A percentile compares a stretch with the other conserved stretches of the same genome.
Evolutionary conservation across 2,797 vertebrate genomes (phyloP).

Genomic region (Lepilemur ruficaudatus): DNA sequence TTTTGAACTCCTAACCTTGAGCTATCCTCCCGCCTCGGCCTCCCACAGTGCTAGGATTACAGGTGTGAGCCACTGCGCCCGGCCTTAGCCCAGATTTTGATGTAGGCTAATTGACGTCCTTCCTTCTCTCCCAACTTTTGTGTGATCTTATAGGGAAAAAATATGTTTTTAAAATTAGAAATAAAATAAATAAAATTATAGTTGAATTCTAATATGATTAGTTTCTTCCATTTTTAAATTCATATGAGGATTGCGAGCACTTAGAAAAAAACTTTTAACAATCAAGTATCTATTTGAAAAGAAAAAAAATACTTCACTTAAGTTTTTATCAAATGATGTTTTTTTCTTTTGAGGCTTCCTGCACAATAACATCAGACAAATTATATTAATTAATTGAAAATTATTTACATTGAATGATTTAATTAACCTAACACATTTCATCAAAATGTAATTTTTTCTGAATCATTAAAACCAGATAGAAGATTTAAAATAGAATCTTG

Average conservation of each 20-base stretch:
- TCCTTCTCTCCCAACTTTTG: slow-evolving; percentile 64
- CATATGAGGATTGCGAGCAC: neutral
- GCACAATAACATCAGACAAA: neutral
- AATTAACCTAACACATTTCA: neutral
- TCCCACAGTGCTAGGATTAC: no score
- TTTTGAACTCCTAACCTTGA: no score
- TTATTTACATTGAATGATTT: neutral
- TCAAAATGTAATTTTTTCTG: neutral
- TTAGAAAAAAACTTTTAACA: neutral
- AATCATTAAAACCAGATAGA: neutral
- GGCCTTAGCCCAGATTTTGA: slow-evolving; percentile 30
- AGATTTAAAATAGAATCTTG: neutral
- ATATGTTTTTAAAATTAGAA: slow-evolving; percentile 77
- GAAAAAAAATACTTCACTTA: neutral
- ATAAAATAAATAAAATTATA: no score
- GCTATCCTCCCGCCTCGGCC: no score
- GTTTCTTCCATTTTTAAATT: neutral
- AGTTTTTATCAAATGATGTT: neutral
- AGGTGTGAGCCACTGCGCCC: no score
- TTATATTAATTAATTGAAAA: slow-evolving; percentile 15
- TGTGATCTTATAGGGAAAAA: slow-evolving; percentile 74
- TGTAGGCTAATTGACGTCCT: slow-evolving; percentile 43
- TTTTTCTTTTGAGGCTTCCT: slow-evolving; percentile 10
- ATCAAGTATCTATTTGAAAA: neutral
- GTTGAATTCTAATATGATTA: neutral